Evolutionary conservation across 2,888 invertebrate species (phyloP), one percentile per base, ranked within the genome.

Genomic region (Argyra leucocephala): DNA sequence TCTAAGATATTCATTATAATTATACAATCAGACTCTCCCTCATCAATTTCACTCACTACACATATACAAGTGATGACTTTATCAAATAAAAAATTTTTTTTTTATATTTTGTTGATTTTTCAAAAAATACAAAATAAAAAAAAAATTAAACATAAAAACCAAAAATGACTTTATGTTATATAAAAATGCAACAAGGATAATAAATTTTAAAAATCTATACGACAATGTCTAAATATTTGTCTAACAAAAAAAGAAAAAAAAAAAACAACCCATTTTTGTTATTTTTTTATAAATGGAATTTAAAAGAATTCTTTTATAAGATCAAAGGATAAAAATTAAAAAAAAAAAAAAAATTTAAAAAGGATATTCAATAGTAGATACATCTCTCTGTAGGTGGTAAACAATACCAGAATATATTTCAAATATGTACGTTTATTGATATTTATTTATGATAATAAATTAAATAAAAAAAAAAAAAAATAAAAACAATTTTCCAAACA

Each of bases 191-290:
- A 37, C 15, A 37, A 37, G 12, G 12, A 5, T 10, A 37, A 5
- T 37, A 48, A 48, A 12, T 15, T 48, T 18, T 48, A 48, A 31
- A 31, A 31, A 48, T 48, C 18, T 48, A 48, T 48, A 18, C 48
- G 48, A 48, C 48, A 48, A 48, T 48, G 48, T 48, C 48, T 48
- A 48, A 48, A 48, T 48, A 48, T 48, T 48, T 48, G 48, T 48
- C 48, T 15, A 48, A 18, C 12, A 1, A 31, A 31, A 31, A 26
- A 26, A 31, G 5, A 31, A 31, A 31, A 31, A 31, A 6, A 7
- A 26, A 26, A 7, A 6, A 26, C 4, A 26, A 26, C 7, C 31
- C 7, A 31, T 6, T 26, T 26, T 26, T 26, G 4, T 26, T n/a
- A n/a, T n/a, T n/a, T n/a, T n/a, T n/a, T n/a, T n/a, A n/a, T n/a